Percentiles rank a stretch among this genome's conserved stretches.
Evolutionary conservation across 2,888 invertebrate genomes (phyloP).

Genomic region (Standfussiana lucernea): DNA sequence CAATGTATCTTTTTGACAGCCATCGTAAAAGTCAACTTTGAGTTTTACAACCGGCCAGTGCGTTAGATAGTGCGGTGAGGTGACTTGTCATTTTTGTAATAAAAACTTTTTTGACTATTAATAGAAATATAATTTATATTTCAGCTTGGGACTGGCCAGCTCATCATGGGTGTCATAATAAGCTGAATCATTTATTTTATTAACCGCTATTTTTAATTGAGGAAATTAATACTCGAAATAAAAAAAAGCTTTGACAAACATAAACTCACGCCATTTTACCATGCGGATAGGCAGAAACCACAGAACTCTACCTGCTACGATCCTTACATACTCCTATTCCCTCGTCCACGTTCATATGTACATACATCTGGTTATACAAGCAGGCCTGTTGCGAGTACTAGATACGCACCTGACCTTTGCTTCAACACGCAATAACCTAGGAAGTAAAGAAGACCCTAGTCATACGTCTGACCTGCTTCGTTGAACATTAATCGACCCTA

Average conservation of each 20-base stretch:
- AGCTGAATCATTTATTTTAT: slow-evolving; percentile 37
- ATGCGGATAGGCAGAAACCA: no score
- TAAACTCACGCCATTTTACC: no score
- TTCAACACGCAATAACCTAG: background rate
- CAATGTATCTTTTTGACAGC: slow-evolving; percentile 52
- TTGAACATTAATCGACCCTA: background rate
- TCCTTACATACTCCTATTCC: no score
- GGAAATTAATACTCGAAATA: background rate
- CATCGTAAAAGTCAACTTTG: slow-evolving; percentile 50
- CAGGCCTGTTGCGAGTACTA: no score
- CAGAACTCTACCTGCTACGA: no score
- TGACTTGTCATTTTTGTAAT: slow-evolving; percentile 48
- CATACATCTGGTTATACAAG: no score
- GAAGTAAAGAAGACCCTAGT: slow-evolving; percentile 1
- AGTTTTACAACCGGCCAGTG: slow-evolving; percentile 45
- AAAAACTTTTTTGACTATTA: slow-evolving; percentile 51
- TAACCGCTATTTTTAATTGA: slow-evolving; percentile 9
- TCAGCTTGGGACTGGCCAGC: slow-evolving; percentile 28
- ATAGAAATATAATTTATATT: slow-evolving; percentile 48
- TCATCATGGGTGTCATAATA: slow-evolving; percentile 44
- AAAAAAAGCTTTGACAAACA: background rate
- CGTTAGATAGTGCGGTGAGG: slow-evolving; percentile 45
- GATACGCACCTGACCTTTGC: no score
- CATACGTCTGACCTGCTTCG: slow-evolving; percentile 4
- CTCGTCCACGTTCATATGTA: no score